Base-by-base conservation (phyloP, 1,140 invertebrate genomes). In the Patella vulgata region DNA sequence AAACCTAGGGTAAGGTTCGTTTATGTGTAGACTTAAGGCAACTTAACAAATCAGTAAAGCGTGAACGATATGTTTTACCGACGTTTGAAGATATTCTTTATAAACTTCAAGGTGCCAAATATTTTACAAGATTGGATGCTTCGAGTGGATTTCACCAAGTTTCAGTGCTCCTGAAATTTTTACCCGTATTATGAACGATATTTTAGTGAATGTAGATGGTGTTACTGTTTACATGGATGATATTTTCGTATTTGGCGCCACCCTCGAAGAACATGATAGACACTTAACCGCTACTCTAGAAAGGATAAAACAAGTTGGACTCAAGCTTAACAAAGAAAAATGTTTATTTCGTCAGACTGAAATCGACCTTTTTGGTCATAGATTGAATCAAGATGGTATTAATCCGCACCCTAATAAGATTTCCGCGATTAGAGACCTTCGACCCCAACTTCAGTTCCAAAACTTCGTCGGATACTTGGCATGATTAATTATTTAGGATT, bases 171-270 rank as follows among this genome's bases (percentile, higher is more conserved):
- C 63, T 11, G 66, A 68, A 42, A 23, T 68, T 17, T 71, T 68
- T 43, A 59, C 66, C 36, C 40, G 54, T 33, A 48, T 48, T 14
- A 62, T 71, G 50, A 28, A 44, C 42, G 48, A 63, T 6, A 51
- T 64, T 2, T 27, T 72, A 17, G 19, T 52, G 3, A 58, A 59
- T 12, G 42, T 46, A 8, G 28, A 59, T 25, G 56, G 59, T 39
- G 42, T 33, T 21, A 31, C 57, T 11, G 57, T 47, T 17, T 52
- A 40, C 33, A 54, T 63, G 28, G 64, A 70, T 40, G 61, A 70
- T 46, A 75, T 74, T 23, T 8, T 69, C 0, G 56, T 74, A 6
- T 65, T 42, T 39, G 63, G 52, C n/a, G n/a, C n/a, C 3, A 36
- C 23, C 23, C 25, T 11, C 30, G 47, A 62, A 28, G 68, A 74